Percentiles rank a stretch among this genome's conserved stretches.
Evolutionary conservation across 2,888 invertebrate genomes (phyloP).

Genomic region (Oegoconia quadripuncta): DNA sequence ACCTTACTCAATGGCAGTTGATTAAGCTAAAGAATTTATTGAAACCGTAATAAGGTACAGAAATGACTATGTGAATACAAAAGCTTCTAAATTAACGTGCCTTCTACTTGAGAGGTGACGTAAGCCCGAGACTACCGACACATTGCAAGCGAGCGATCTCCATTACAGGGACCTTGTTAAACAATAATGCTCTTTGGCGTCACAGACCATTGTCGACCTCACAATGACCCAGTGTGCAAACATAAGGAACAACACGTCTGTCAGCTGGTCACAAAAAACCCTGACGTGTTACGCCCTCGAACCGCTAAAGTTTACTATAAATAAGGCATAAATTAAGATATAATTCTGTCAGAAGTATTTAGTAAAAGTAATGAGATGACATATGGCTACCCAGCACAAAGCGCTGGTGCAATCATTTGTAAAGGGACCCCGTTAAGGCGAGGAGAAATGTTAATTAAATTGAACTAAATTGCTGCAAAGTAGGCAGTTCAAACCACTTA

Average conservation of each 20-base stretch:
- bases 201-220: constrained; percentile 22
- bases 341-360: constrained; percentile 11
- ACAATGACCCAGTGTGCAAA: constrained; percentile 31
- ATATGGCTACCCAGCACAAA: constrained; percentile 22
- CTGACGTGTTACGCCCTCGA: background rate
- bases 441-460: constrained; percentile 30
- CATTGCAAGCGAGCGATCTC: constrained; percentile 37
- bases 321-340: constrained; percentile 8
- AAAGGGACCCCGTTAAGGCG: constrained; percentile 23
- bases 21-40: constrained; percentile 4
- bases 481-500: constrained; percentile 27
- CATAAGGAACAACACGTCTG: constrained; percentile 25
- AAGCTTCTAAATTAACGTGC: constrained; percentile 27
- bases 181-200: constrained; percentile 30
- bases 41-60: constrained; percentile 9
- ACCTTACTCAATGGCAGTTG: constrained; percentile 3
- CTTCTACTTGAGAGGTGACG: constrained; percentile 14
- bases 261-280: constrained; percentile 41
- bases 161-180: constrained; percentile 30
- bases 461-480: constrained; percentile 26
- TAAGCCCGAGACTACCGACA: constrained; percentile 29
- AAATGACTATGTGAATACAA: constrained; percentile 28
- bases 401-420: constrained; percentile 22
- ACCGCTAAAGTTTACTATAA: background rate
- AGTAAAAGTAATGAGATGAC: constrained; percentile 17